Percentiles rank a stretch among this genome's conserved stretches.
phyloP scores from a whole-genome alignment of 2,888 invertebrate species.

The Byasa hedistus region DNA sequence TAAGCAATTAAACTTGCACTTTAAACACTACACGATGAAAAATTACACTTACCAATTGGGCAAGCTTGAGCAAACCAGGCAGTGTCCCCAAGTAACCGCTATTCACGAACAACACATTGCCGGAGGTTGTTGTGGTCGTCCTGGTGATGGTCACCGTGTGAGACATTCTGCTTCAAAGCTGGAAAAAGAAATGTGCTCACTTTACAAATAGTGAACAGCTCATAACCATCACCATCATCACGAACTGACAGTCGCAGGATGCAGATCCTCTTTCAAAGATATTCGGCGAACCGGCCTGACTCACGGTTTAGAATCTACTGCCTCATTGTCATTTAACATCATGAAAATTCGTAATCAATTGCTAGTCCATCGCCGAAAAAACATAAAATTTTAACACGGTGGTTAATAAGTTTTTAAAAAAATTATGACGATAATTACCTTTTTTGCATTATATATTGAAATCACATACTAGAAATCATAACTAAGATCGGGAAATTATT shows the following conservation, averaged over 20 bases:
- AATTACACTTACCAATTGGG: constrained; percentile 84
- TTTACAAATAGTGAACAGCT: background rate
- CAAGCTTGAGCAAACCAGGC: constrained; percentile 89
- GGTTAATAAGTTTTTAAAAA: background rate
- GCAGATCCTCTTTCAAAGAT: too few relatives aligned
- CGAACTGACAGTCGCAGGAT: too few relatives aligned
- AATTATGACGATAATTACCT: background rate
- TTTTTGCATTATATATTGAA: background rate
- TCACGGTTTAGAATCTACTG: too few relatives aligned
- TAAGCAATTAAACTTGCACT: too few relatives aligned
- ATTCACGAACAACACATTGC: constrained; percentile 88
- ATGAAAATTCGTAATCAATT: too few relatives aligned
- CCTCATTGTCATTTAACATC: too few relatives aligned
- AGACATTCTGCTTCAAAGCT: constrained; percentile 83
- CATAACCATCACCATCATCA: background rate
- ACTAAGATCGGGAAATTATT: background rate
- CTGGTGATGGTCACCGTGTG: constrained; percentile 93
- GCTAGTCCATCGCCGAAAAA: background rate
- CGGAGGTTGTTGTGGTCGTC: constrained; percentile 88
- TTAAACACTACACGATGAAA: background rate
- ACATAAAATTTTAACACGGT: background rate
- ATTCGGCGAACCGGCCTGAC: too few relatives aligned
- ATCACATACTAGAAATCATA: background rate
- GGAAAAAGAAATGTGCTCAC: constrained; percentile 26
- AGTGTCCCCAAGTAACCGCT: constrained; percentile 88